These are phyloP conservation scores for Pachyuromys duprasi DNA, from an alignment of 2,797 vertebrate species.

Conservation along the genomic window DNA sequence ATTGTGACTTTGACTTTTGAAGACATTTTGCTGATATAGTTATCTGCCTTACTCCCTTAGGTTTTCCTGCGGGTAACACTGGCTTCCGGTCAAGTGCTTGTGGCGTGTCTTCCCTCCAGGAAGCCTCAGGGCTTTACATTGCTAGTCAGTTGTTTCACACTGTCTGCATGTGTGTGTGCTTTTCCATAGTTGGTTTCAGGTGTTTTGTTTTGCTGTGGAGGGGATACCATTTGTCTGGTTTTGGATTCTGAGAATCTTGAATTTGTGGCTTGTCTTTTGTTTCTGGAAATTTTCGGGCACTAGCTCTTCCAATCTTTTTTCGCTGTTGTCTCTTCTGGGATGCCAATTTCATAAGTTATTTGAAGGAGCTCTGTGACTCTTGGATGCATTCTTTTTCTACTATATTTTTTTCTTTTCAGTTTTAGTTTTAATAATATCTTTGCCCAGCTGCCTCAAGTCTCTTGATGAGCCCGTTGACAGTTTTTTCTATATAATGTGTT, in stretches of 20 bases:
- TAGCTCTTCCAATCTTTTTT: background rate
- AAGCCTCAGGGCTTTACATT: background rate
- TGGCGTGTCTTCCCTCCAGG: background rate
- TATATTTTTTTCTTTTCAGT: background rate
- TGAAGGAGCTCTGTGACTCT: background rate
- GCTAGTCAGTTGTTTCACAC: background rate
- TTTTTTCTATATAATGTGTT: background rate
- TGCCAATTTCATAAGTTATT: background rate
- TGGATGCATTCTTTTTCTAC: background rate
- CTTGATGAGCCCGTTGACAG: background rate
- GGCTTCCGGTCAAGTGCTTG: background rate
- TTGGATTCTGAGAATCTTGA: slow-evolving; percentile 29
- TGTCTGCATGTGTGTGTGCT: background rate
- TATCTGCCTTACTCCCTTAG: background rate
- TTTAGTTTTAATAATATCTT: slow-evolving; percentile 58
- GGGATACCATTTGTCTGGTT: background rate
- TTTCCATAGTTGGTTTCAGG: background rate
- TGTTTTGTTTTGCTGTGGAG: background rate
- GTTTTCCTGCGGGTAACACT: background rate
- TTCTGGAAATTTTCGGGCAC: background rate
- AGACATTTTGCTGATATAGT: slow-evolving; percentile 13
- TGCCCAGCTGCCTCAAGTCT: background rate
- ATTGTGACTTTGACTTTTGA: slow-evolving; percentile 41
- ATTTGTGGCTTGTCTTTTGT: slow-evolving; percentile 26
- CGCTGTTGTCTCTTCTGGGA: background rate